Conservation (phyloP, 2,797 vertebrate genomes). For the Sciurus vulgaris region DNA sequence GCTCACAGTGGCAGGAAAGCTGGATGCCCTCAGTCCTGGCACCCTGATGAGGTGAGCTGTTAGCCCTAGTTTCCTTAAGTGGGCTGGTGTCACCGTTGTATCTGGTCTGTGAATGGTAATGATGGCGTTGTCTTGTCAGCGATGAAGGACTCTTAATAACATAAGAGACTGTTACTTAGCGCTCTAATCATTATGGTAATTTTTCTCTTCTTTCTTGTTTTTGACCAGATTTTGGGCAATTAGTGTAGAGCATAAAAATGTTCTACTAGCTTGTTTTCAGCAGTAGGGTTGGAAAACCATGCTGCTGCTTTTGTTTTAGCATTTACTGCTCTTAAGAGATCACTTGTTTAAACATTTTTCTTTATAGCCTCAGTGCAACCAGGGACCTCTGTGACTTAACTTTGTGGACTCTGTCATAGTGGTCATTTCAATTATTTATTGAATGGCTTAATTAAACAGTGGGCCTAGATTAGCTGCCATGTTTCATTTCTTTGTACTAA, state of each 20-base stretch:
- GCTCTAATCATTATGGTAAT: not conserved
- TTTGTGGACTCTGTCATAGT: not conserved
- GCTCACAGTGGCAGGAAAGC: not conserved
- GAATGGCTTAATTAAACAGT: not conserved
- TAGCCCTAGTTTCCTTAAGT: not conserved
- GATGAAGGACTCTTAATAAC: not conserved
- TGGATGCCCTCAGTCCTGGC: not conserved
- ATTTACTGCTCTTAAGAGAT: not conserved
- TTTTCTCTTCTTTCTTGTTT: not conserved
- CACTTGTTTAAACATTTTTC: slow-evolving; percentile 9
- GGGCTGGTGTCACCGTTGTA: not conserved
- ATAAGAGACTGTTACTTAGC: not conserved
- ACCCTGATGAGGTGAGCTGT: not conserved
- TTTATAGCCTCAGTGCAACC: not conserved
- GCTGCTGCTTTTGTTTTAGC: not conserved
- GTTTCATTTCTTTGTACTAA: not conserved
- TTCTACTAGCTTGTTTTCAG: not conserved
- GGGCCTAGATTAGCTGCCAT: not conserved
- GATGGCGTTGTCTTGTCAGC: not conserved
- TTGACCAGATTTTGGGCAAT: not conserved
- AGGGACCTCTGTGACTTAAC: not conserved
- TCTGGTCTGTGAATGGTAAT: not conserved
- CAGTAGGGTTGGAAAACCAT: not conserved
- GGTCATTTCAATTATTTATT: not conserved
- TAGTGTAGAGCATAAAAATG: not conserved